Evolutionary conservation across 2,888 invertebrate species (phyloP).

Genomic region (Acanthosepion pharaonis): DNA sequence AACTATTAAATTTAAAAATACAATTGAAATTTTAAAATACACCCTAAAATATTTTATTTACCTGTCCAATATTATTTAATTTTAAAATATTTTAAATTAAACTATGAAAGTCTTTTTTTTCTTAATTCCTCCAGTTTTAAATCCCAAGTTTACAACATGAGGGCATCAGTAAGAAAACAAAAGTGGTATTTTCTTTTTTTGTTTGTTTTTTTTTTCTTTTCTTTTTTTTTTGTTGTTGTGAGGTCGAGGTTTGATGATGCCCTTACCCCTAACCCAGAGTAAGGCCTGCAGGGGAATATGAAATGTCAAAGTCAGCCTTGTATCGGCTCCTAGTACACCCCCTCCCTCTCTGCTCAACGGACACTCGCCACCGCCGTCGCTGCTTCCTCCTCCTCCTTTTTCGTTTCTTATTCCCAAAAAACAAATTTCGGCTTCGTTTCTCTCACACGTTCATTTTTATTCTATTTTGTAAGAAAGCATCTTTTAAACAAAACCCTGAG

Average conservation of each 20-base stretch:
- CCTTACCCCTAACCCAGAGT: not conserved
- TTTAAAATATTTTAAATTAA: too few species aligned
- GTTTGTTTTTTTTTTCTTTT: not conserved
- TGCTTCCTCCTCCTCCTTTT: not conserved
- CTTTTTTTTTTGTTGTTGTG: not conserved
- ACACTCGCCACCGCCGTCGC: not conserved
- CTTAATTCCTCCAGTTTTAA: too few species aligned
- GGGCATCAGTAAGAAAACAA: too few species aligned
- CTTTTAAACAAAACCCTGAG: not conserved
- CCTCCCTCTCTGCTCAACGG: not conserved
- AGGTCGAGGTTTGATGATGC: not conserved
- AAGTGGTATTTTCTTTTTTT: not conserved
- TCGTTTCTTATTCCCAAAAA: not conserved
- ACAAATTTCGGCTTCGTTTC: not conserved
- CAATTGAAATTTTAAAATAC: too few species aligned
- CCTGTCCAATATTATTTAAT: too few species aligned
- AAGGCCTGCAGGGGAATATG: not conserved
- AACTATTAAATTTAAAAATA: too few species aligned
- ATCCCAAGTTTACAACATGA: too few species aligned
- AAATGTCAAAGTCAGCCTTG: constrained; percentile 14
- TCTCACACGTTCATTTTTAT: not conserved
- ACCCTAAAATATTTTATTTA: too few species aligned
- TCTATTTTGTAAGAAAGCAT: not conserved
- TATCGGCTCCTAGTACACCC: not conserved
- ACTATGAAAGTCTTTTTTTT: too few species aligned